Base-by-base conservation (phyloP, 2,113 vertebrate species). In the Ovibos moschatus region DNA sequence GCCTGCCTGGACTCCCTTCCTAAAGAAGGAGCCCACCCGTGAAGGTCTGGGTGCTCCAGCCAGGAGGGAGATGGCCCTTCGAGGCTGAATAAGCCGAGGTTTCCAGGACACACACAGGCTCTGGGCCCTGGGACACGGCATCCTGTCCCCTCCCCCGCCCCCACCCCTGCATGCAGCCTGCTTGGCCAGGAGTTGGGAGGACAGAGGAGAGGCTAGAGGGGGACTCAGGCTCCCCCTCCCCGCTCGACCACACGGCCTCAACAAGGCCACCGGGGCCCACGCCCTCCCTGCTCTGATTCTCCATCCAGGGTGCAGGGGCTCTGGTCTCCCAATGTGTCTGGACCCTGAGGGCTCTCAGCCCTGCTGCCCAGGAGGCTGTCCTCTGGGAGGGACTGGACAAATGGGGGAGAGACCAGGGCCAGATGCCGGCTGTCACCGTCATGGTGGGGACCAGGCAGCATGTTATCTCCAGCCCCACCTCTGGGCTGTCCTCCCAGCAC, bases 381-480 rank as follows among this genome's bases (percentile, higher is more conserved):
- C 45, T 45, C 7, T 1, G 8, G 60, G 50, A 71, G 43, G 2
- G 33, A 8, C 2, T 2, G 12, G 16, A 25, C n/a, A 10, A 16
- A 27, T 0, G 0, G 13, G 55, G 15, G 10, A 33, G 55, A 6
- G 30, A 4, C 4, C 16, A 28, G 21, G 19, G 36, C 36, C 4
- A 4, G 3, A 30, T 2, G 1, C 74, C 1, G 1, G 1, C 89
- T 23, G 14, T 55, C 45, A 7, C 30, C 9, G 0, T 27, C 4
- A 0, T 2, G 5, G 33, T 7, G 33, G 1, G 12, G 21, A 23
- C 51, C n/a, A 5, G 12, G 81, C n/a, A 36, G 51, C 11, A 7
- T 14, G 50, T 6, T 2, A 9, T 5, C n/a, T 15, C 83, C 25
- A 6, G 23, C 50, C 17, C 45, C 50, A 1, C 19, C n/a, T 78